These are phyloP conservation scores for Hypolimnas misippus DNA, from an alignment of 2,888 invertebrate genomes.

Conservation along the genomic window DNA sequence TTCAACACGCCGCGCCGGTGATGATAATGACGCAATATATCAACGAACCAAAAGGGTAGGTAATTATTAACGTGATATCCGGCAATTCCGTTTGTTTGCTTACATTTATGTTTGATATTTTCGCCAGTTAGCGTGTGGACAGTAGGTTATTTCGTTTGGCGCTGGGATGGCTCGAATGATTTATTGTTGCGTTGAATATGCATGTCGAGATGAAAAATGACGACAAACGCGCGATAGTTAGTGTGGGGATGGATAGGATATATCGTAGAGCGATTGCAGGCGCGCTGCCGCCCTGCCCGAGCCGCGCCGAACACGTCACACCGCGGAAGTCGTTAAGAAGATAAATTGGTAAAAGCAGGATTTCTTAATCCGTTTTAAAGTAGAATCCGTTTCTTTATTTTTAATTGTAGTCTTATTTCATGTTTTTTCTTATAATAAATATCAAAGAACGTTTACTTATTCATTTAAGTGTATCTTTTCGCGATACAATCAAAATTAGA, in stretches of 20 bases:
- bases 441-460: conserved; percentile 11
- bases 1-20: conserved; percentile 73
- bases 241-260: conserved; percentile 53
- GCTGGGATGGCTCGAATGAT: conserved; percentile 74
- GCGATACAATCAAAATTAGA: conserved; percentile 8
- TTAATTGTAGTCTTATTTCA: conserved; percentile 16
- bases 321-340: conserved; percentile 76
- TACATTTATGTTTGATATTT: conserved; percentile 72
- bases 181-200: conserved; percentile 82
- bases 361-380: conserved; percentile 68
- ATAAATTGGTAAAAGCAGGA: conserved; percentile 71
- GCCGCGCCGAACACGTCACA: conserved; percentile 58
- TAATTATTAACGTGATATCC: conserved; percentile 80
- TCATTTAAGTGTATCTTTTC: not conserved
- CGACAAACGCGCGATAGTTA: conserved; percentile 67
- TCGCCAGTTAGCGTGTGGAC: conserved; percentile 67
- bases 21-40: conserved; percentile 83
- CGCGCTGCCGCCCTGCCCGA: conserved; percentile 33
- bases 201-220: conserved; percentile 83
- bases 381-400: conserved; percentile 22
- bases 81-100: conserved; percentile 75
- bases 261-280: conserved; percentile 33
- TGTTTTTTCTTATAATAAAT: conserved; percentile 14
- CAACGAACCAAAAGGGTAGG: conserved; percentile 77
- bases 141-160: conserved; percentile 75